Base-by-base conservation (phyloP, 2,888 invertebrate genomes). In the Philereme transversata region DNA sequence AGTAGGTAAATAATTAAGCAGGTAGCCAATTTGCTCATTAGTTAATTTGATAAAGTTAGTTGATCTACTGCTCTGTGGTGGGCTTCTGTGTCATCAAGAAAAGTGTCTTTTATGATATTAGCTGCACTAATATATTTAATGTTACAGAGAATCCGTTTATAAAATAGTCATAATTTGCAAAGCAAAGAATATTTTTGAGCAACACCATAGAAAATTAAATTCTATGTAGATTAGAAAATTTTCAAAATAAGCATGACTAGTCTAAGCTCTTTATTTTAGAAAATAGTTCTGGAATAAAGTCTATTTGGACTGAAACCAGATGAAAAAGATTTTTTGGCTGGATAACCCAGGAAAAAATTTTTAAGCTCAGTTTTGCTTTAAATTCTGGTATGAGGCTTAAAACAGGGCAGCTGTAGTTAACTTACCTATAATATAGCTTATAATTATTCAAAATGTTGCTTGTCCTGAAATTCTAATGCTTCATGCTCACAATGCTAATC, bases 111-210 rank as follows among this genome's bases (percentile, higher is more conserved):
- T 38, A 56, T 59, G 48, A 56, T 58, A 47, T 54, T 57, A 57
- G 57, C 60, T 51, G 58, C 55, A 59, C 40, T 62, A 52, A 55
- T 56, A 59, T 47, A 58, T 58, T 45, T 50, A 53, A 57, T 53
- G 35, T 57, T 61, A 46, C 45, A 58, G 58, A 55, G 40, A 51
- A 62, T 62, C 58, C 51, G 58, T 62, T 59, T 58, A 62, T 55
- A 62, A 48, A 22, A 6, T 41, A 51, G 45, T 50, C 6, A 44
- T 57, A 57, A 33, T 62, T 62, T 59, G 55, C 55, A 8, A 51
- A 62, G 59, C 55, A 59, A 64, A 22, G 22, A 46, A 64, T 62
- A 67, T 56, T 45, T 22, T 45, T 45, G 22, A 22, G 22, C 7
- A 40, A 40, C 6, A 40, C 40, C 8, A 40, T 22, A 40, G 5